These are phyloP conservation scores for Zonotrichia leucophrys DNA, from an alignment of 2,113 vertebrate genomes.

Conservation along the genomic window DNA sequence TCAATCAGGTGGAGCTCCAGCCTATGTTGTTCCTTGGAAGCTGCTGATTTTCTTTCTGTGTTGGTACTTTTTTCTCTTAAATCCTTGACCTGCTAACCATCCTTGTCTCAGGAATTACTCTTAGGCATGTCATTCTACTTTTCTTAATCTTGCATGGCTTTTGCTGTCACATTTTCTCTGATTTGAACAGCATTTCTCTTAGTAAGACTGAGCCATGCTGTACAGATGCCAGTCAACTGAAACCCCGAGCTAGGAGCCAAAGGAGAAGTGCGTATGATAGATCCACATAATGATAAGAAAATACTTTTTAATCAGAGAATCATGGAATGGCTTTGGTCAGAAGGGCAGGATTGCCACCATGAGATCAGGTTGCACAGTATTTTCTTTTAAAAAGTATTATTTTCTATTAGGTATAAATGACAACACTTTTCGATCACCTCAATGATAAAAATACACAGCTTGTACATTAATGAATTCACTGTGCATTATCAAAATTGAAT, in stretches of 20 bases:
- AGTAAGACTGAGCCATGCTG: neutral
- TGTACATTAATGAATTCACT: neutral
- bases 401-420: neutral
- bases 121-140: neutral
- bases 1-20: neutral
- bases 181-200: neutral
- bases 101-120: neutral
- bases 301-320: neutral
- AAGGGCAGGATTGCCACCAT: neutral
- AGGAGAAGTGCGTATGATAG: neutral
- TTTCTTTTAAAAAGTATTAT: neutral
- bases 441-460: neutral
- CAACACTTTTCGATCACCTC: neutral
- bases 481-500: neutral
- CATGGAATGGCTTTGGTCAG: neutral
- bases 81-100: neutral
- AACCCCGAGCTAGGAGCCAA: neutral
- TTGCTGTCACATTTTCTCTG: neutral
- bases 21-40: neutral
- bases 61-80: neutral
- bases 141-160: neutral
- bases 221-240: neutral
- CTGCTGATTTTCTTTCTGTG: neutral
- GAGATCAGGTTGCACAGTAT: neutral
- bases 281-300: neutral